These are phyloP conservation scores for Actias luna DNA, from an alignment of 2,888 invertebrate genomes.

Conservation along the genomic window DNA sequence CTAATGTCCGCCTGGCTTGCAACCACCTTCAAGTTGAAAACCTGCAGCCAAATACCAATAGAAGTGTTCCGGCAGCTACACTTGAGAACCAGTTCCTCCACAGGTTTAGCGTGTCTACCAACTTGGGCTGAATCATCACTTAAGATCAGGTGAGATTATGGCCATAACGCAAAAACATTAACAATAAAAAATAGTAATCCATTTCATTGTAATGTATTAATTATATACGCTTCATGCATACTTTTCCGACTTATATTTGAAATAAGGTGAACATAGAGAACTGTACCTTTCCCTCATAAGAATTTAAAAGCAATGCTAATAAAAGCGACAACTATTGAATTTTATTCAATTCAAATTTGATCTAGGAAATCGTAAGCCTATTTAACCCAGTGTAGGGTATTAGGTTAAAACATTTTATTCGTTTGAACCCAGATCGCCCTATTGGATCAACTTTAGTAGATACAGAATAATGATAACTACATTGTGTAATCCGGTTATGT, in stretches of 20 bases:
- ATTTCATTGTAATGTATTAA: neutral
- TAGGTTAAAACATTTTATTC: neutral
- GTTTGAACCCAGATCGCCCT: neutral
- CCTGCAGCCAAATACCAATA: too few relatives aligned
- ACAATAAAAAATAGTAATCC: too few relatives aligned
- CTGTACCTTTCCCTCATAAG: neutral
- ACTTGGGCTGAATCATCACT: too few relatives aligned
- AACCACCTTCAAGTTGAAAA: too few relatives aligned
- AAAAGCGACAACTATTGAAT: neutral
- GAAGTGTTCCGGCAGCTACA: too few relatives aligned
- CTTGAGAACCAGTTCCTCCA: too few relatives aligned
- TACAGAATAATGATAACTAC: slow-evolving; percentile 12
- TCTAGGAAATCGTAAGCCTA: neutral
- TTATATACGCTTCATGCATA: neutral
- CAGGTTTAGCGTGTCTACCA: too few relatives aligned
- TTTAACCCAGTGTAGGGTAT: neutral
- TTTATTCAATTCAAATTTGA: neutral
- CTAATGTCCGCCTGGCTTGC: too few relatives aligned
- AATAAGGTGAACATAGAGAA: neutral
- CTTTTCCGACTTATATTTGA: neutral
- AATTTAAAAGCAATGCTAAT: neutral
- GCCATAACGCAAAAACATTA: too few relatives aligned
- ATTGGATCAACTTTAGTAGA: slow-evolving; percentile 6
- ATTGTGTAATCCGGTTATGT: slow-evolving; percentile 16
- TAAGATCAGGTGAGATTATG: too few relatives aligned